phyloP scores from a whole-genome alignment of 2,113 vertebrate genomes.

The Sinocyclocheilus grahami region DNA sequence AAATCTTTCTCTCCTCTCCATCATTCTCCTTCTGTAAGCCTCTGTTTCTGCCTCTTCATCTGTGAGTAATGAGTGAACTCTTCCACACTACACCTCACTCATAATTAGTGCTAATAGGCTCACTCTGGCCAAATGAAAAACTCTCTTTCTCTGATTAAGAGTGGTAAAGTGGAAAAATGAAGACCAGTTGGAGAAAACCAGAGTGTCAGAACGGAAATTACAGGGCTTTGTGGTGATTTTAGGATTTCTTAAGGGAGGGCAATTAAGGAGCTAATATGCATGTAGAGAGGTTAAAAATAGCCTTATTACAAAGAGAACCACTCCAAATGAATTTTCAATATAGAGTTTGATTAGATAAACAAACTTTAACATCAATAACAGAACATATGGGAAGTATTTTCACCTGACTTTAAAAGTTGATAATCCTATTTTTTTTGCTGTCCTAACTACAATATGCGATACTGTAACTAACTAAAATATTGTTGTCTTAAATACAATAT shows the following conservation, averaged over 20 bases:
- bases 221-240: slow-evolving; percentile 1
- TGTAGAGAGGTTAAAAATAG: not conserved
- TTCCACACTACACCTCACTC: slow-evolving; percentile 57
- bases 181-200: not conserved
- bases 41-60: slow-evolving; percentile 67
- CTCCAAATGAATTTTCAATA: not conserved
- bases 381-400: not conserved
- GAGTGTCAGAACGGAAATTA: not conserved
- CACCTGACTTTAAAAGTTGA: not conserved
- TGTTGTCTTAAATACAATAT: no score
- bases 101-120: slow-evolving; percentile 70
- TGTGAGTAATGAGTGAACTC: slow-evolving; percentile 64
- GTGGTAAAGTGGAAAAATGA: not conserved
- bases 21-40: slow-evolving; percentile 52
- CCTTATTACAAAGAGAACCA: not conserved
- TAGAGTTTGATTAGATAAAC: not conserved
- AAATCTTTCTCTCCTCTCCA: not conserved
- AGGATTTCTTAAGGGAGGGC: not conserved
- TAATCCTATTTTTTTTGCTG: not conserved
- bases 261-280: not conserved
- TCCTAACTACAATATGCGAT: not conserved
- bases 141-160: slow-evolving; percentile 40
- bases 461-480: not conserved
- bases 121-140: slow-evolving; percentile 55
- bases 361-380: not conserved